These are phyloP conservation scores for Scaptodrosophila latifasciaeformis DNA, from an alignment of 2,888 invertebrate species.

Conservation along the genomic window DNA sequence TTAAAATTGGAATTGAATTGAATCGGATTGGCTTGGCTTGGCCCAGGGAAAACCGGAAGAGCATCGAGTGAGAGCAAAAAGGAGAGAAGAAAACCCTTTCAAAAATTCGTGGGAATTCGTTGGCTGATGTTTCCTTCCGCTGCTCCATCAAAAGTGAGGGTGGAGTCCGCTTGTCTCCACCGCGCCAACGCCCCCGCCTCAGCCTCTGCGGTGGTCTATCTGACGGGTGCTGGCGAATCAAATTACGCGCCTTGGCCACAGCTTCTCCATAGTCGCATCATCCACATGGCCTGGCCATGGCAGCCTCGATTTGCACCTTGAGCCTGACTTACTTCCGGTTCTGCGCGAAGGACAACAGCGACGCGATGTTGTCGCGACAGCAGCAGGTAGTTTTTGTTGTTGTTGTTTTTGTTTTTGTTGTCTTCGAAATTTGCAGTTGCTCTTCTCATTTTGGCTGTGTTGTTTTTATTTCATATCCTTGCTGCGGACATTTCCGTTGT, in stretches of 20 bases:
- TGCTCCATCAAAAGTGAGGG: conserved; percentile 25
- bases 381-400: conserved; percentile 38
- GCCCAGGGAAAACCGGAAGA: conserved; percentile 16
- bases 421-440: conserved; percentile 31
- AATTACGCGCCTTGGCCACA: conserved; percentile 43
- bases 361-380: conserved; percentile 8
- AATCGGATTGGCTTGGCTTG: too few species aligned
- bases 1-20: too few species aligned
- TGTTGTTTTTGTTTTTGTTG: conserved; percentile 21
- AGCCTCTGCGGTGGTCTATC: too few species aligned
- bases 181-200: too few species aligned
- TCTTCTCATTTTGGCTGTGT: too few species aligned
- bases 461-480: conserved; percentile 21
- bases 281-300: conserved; percentile 43
- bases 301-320: conserved; percentile 52
- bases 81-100: too few species aligned
- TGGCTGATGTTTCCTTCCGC: conserved; percentile 27
- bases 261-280: conserved; percentile 38
- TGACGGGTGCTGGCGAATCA: conserved; percentile 60
- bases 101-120: conserved; percentile 56
- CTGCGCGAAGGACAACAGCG: conserved; percentile 53
- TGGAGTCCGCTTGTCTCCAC: too few species aligned
- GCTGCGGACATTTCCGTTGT: conserved; percentile 46
- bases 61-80: too few species aligned
- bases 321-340: conserved; percentile 65